Conservation (phyloP, 2,888 invertebrate species). For the Uloborus plumipes region DNA sequence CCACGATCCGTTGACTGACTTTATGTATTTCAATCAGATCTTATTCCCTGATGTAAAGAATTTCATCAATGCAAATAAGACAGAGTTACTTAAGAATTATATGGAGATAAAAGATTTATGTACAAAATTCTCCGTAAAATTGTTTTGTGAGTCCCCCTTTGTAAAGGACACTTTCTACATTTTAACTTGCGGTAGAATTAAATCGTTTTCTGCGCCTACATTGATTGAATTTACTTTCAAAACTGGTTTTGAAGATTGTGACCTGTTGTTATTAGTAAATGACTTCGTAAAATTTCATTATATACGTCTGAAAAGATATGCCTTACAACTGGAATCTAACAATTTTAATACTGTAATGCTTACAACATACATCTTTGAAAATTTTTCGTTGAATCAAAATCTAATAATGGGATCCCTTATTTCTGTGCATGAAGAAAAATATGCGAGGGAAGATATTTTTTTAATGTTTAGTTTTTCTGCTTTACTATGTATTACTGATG, state of each 20-base stretch:
- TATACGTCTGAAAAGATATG: neutral
- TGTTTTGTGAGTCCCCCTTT: no score
- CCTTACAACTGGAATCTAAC: neutral
- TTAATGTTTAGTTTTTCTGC: neutral
- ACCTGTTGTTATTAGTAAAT: neutral
- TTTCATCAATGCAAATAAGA: no score
- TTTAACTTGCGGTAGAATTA: neutral
- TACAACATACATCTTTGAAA: neutral
- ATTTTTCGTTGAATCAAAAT: no score
- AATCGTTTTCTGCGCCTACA: neutral
- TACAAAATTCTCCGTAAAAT: no score
- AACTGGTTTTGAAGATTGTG: neutral
- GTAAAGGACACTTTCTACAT: neutral
- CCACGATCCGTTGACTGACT: no score
- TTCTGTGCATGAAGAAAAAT: neutral
- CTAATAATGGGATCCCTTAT: neutral
- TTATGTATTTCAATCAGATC: no score
- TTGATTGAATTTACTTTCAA: neutral
- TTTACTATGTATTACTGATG: neutral
- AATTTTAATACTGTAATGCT: no score
- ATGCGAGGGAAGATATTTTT: neutral
- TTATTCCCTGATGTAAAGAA: no score
- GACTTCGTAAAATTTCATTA: slow-evolving; percentile 5
- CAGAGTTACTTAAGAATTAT: no score
- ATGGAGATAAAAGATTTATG: no score